Evolutionary conservation across 92 coral and sea anemone genomes (phyloP).

Genomic region (Pocillopora meandrina): DNA sequence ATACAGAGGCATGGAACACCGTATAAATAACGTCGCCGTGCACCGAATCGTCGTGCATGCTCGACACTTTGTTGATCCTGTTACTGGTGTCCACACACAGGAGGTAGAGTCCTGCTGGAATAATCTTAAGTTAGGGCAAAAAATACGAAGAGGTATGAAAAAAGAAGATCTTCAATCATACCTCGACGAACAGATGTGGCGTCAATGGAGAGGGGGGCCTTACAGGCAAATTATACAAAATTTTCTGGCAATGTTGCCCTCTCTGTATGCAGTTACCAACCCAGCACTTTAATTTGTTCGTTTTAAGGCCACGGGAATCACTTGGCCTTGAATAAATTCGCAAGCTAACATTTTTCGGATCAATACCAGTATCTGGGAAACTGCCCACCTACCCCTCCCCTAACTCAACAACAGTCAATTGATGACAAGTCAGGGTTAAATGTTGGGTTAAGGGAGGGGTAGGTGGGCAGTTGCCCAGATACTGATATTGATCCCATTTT

Average conservation of each 20-base stretch:
- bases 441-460: no score
- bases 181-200: no score
- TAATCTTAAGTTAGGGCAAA: neutral
- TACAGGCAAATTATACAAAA: neutral
- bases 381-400: no score
- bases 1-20: constrained; percentile 36
- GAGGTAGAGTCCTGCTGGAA: constrained; percentile 37
- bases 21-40: constrained; percentile 12
- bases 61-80: constrained; percentile 32
- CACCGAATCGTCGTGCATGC: constrained; percentile 20
- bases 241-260: neutral
- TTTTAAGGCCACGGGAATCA: no score
- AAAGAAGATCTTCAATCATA: neutral
- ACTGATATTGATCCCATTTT: no score
- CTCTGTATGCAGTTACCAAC: neutral
- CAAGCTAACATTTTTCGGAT: no score
- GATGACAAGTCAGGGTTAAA: no score
- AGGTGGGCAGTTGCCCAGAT: no score
- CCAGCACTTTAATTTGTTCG: neutral
- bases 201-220: constrained; percentile 21
- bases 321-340: no score
- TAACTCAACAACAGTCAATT: no score
- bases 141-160: no score
- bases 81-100: constrained; percentile 35
- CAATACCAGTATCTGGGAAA: no score